Conservation (phyloP, 2,888 invertebrate genomes). For the Dugesia japonica region DNA sequence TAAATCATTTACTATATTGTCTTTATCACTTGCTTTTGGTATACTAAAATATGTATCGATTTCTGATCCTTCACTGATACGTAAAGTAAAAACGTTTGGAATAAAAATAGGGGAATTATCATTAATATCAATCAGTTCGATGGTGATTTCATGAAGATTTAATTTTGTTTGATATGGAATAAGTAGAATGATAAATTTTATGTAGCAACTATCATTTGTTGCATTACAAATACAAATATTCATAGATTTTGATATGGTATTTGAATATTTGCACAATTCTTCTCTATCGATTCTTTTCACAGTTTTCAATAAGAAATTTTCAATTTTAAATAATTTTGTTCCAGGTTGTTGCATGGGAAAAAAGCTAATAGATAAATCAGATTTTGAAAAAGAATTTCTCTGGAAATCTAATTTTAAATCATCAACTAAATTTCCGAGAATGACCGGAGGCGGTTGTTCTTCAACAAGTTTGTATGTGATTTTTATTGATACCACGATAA, state of each 20-base stretch:
- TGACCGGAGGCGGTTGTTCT: background rate
- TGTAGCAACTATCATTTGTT: background rate
- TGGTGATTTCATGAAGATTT: background rate
- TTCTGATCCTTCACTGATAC: background rate
- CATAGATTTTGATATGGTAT: background rate
- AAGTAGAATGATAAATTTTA: background rate
- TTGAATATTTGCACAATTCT: background rate
- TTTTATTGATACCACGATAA: background rate
- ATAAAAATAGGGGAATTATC: background rate
- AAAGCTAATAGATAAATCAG: background rate
- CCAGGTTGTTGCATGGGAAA: constrained; percentile 3
- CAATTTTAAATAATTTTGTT: background rate
- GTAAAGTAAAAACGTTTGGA: background rate
- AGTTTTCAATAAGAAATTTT: background rate
- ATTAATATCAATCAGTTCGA: background rate
- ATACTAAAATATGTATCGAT: background rate
- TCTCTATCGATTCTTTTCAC: background rate
- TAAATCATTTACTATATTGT: background rate
- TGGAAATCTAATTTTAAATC: background rate
- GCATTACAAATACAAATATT: background rate
- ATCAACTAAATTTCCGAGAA: background rate
- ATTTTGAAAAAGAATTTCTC: background rate
- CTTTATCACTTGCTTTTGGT: background rate
- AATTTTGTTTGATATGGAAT: background rate
- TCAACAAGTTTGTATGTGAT: background rate